A percentile compares a stretch with the other conserved stretches of the same genome.
These are phyloP conservation scores for Ennomos quercinarius DNA, from an alignment of 2,888 invertebrate genomes.

Conservation along the genomic window DNA sequence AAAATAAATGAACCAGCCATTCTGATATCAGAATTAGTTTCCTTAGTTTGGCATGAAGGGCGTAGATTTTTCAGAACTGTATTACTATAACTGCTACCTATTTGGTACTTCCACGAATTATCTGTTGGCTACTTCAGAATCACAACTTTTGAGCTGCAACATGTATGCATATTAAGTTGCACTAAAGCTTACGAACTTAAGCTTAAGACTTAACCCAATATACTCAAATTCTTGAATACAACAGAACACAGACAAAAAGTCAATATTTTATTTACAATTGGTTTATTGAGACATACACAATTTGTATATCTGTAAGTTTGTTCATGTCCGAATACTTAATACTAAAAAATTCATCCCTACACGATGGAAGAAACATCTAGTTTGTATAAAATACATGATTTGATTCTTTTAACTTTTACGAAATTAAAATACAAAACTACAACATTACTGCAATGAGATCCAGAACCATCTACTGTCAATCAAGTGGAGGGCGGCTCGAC, in stretches of 20 bases:
- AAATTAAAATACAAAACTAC: constrained; percentile 76
- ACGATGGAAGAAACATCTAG: constrained; percentile 77
- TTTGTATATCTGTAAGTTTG: constrained; percentile 80
- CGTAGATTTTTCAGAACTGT: no score
- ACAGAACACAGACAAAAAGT: constrained; percentile 69
- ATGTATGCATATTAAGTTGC: no score
- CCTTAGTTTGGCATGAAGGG: no score
- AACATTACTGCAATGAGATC: constrained; percentile 81
- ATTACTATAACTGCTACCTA: no score
- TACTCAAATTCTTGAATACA: neutral
- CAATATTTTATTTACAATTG: constrained; percentile 82
- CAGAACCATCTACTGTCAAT: constrained; percentile 65
- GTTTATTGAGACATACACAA: constrained; percentile 80
- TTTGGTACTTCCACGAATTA: no score
- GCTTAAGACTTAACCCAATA: no score
- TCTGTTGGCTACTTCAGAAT: no score
- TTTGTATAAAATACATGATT: constrained; percentile 84
- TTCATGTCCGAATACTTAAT: constrained; percentile 81
- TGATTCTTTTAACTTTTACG: constrained; percentile 70
- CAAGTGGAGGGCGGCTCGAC: constrained; percentile 54
- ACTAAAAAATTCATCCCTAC: constrained; percentile 74
- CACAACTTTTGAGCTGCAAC: no score
- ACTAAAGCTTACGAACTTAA: no score
- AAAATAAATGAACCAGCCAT: no score
- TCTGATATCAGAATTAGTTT: no score